These are phyloP conservation scores for Chironomus tentans DNA, from an alignment of 2,888 invertebrate species.

Conservation along the genomic window DNA sequence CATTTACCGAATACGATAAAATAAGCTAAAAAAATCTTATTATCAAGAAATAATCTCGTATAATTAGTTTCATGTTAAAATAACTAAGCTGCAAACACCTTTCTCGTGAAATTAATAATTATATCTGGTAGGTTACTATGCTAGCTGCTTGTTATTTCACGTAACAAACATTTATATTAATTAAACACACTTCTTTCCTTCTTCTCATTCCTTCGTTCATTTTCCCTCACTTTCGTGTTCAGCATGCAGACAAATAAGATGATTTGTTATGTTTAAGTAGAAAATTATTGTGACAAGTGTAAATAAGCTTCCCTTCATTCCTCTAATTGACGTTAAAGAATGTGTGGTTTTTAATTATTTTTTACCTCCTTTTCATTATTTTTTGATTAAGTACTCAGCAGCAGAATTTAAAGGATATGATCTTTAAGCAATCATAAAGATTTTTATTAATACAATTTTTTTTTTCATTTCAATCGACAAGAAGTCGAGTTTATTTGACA, in stretches of 20 bases:
- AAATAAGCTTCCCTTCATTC: too few relatives aligned
- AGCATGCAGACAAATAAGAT: neutral
- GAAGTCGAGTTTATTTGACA: too few relatives aligned
- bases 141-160: neutral
- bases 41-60: conserved; percentile 1
- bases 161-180: conserved; percentile 8
- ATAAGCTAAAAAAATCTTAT: neutral
- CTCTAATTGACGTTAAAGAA: too few relatives aligned
- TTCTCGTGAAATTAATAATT: conserved; percentile 4
- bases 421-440: too few relatives aligned
- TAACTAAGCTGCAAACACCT: neutral
- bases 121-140: neutral
- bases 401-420: too few relatives aligned
- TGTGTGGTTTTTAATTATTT: too few relatives aligned
- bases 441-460: too few relatives aligned
- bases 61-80: conserved; percentile 15
- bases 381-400: too few relatives aligned
- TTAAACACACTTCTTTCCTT: conserved; percentile 1
- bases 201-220: neutral
- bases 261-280: neutral
- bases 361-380: too few relatives aligned
- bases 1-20: too few relatives aligned
- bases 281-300: too few relatives aligned
- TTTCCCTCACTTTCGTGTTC: neutral
- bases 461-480: too few relatives aligned